Conservation (phyloP, 2,113 vertebrate genomes). For the Tetrax tetrax region DNA sequence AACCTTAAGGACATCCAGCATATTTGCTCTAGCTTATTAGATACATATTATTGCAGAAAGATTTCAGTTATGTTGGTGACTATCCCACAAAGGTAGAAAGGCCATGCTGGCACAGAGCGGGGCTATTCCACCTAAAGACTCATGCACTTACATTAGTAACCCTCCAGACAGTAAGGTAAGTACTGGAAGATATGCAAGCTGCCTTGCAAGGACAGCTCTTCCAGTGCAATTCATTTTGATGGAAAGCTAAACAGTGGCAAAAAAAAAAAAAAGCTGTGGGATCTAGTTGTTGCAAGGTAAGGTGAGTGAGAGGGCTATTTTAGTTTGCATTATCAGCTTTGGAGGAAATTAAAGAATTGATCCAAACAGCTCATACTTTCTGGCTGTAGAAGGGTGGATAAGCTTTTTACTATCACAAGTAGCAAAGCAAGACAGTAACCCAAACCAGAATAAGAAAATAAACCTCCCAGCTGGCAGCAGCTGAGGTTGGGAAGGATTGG, state of each 20-base stretch:
- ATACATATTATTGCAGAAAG: neutral
- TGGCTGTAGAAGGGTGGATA: neutral
- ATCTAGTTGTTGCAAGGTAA: neutral
- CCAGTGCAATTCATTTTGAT: neutral
- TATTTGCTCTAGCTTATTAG: neutral
- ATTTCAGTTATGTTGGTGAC: neutral
- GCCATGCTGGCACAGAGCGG: neutral
- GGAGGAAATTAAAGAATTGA: neutral
- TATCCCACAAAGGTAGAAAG: neutral
- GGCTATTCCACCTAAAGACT: neutral
- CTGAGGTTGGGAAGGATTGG: neutral
- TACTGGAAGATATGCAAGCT: neutral
- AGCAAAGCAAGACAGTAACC: conserved; percentile 8
- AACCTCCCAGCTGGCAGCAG: neutral
- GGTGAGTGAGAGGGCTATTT: neutral
- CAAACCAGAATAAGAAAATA: conserved; percentile 44
- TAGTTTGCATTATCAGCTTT: neutral
- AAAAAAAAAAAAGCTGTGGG: neutral
- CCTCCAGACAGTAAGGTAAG: neutral
- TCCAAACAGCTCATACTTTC: neutral
- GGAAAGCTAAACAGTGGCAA: neutral
- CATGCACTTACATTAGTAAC: fast-evolving
- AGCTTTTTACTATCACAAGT: neutral
- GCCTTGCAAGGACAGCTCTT: neutral
- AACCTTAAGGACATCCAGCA: neutral